phyloP scores from a whole-genome alignment of 2,113 vertebrate species.

The Pedetes capensis region DNA sequence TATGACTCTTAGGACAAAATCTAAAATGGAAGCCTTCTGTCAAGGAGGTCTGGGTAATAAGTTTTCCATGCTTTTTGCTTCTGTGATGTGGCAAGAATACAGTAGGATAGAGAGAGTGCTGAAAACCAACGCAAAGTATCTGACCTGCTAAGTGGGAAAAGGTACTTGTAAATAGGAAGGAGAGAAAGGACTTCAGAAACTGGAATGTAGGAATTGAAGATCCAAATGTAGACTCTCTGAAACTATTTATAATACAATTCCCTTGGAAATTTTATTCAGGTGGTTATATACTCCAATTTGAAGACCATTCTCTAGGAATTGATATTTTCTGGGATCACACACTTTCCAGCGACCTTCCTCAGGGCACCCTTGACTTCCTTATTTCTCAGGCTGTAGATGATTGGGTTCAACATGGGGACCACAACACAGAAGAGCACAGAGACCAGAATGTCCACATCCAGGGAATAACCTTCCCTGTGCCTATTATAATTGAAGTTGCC shows the following conservation, averaged over 20 bases:
- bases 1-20: neutral
- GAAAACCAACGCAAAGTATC: neutral
- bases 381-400: conserved; percentile 63
- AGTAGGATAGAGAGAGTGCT: neutral
- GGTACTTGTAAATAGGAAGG: neutral
- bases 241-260: neutral
- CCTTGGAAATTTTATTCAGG: neutral
- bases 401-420: conserved; percentile 55
- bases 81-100: neutral
- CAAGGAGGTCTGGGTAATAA: neutral
- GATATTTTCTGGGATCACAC: neutral
- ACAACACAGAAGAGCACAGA: conserved; percentile 57
- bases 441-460: conserved; percentile 52
- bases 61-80: neutral
- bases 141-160: neutral
- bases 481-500: conserved; percentile 51
- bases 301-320: neutral
- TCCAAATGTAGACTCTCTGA: neutral
- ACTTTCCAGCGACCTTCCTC: neutral
- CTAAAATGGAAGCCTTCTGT: neutral
- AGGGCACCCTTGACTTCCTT: conserved; percentile 38
- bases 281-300: neutral
- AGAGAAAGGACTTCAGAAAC: neutral
- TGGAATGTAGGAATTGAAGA: neutral
- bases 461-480: neutral